Base-by-base conservation (phyloP, 2,113 vertebrate species). In the Sialia sialis region DNA sequence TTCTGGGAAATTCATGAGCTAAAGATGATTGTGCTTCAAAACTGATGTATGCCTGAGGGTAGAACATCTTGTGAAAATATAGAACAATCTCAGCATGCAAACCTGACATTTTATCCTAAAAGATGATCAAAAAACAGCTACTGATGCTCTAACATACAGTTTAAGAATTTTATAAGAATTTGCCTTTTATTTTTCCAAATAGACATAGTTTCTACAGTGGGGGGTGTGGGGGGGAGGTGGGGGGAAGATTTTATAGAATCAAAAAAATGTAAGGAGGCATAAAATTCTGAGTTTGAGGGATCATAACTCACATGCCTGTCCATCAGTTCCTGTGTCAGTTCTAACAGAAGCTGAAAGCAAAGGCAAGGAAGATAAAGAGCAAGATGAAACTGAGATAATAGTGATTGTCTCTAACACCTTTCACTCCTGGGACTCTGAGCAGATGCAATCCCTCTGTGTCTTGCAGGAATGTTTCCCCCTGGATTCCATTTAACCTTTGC, bases 1-100 rank as follows among this genome's bases (percentile, higher is more conserved):
- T 54, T 69, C 69, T 52, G 30, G 64, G 74, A 78, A 92, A 77
- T 77, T 54, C 38, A n/a, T 1, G 2, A 56, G 59, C 21, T 67
- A 25, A 54, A 44, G 49, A 48, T 44, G 41, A 48, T 26, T 49
- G 17, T 38, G 22, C 19, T 25, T 78, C 38, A 66, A 36, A 89
- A 87, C 26, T 17, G 0, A 44, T 51, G 43, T 41, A 13, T 54
- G 20, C 25, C 64, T 58, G 74, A 74, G 60, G 34, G 82, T 26
- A 88, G 79, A 90, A 54, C 25, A 62, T 52, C 86, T 90, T 82
- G 32, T 74, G 56, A 90, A 75, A 87, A 49, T 18, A n/a, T n/a
- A 15, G 46, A 95, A 60, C n/a, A 90, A 36, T 48, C 76, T 69
- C 55, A 81, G 58, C 51, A 49, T 30, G 19, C 11, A 54, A 84